Evolutionary conservation across 2,797 vertebrate species (phyloP), one percentile per base, ranked within the genome.

Genomic region (Rhabdophis nuchalis): DNA sequence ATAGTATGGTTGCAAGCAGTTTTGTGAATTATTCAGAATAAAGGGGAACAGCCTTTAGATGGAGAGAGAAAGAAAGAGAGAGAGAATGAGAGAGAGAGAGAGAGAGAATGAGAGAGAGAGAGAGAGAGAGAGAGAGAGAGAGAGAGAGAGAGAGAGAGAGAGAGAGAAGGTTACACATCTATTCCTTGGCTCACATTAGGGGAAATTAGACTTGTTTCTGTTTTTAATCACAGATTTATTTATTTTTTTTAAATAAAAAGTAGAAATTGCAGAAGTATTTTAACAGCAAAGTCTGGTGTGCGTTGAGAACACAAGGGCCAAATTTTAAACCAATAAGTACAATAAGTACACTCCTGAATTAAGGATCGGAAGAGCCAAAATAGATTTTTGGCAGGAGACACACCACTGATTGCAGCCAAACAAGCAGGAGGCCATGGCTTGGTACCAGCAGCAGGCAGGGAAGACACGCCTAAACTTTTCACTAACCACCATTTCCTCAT

Each of bases 1-100:
- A 94, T 90, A 93, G 91, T 20, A 5, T 29, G 58, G 92, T 89
- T 92, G 92, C 92, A 92, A 93, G 95, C 95, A 88, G 95, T 89
- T 91, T 46, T 91, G 53, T 50, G 77, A 93, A 95, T 92, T 93
- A 94, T 93, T 91, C 91, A 6, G n/a, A 54, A 41, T 90, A n/a
- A n/a, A n/a, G 25, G 54, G 64, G 0, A 56, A 95, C 91, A 2
- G 57, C 91, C 87, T 95, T 92, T 93, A 92, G 92, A 94, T 41
- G 36, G 36, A 11, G 2, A 27, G 25, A 27, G 2, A 29, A 27
- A 29, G 4, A 27, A 11, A 29, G 12, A n/a, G 29, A 14, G 95
- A 77, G 60, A 4, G n/a, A n/a, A n/a, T n/a, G 2, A 27, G 25
- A 27, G 2, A 29, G 60, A 29, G 4, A 27, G 27, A 29, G 12